Percentiles rank a stretch among this genome's conserved stretches.
Conservation (phyloP, 2,888 invertebrate genomes). For the Melipona beecheii region DNA sequence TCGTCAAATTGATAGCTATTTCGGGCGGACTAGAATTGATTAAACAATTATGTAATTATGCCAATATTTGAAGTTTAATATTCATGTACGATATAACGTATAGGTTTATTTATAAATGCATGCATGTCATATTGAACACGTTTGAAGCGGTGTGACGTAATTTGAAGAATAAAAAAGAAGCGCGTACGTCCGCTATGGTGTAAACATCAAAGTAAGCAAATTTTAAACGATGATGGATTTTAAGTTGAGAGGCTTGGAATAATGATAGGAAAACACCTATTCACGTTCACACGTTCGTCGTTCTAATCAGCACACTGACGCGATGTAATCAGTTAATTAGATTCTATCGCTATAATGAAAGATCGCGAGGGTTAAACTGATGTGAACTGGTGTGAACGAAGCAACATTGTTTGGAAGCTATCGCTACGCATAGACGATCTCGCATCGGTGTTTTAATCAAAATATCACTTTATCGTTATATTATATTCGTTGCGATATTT, state of each 20-base stretch:
- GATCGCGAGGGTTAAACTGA: constrained; percentile 19
- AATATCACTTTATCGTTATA: not conserved
- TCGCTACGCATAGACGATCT: not conserved
- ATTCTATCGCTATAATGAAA: not conserved
- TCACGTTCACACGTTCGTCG: not conserved
- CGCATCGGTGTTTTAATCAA: not conserved
- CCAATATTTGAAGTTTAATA: not conserved
- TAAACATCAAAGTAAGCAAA: too few relatives aligned
- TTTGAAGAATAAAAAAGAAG: too few relatives aligned
- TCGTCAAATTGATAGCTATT: not conserved
- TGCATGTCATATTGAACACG: too few relatives aligned
- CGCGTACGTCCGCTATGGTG: too few relatives aligned
- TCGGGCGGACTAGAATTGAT: not conserved
- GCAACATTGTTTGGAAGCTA: constrained; percentile 7
- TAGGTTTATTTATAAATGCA: too few relatives aligned
- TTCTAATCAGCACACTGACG: not conserved
- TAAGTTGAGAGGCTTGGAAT: not conserved
- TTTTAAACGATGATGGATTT: too few relatives aligned
- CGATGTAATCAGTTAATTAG: constrained; percentile 10
- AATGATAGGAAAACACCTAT: not conserved
- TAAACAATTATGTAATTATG: not conserved
- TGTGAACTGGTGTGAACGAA: not conserved
- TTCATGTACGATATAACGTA: too few relatives aligned
- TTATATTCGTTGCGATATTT: too few relatives aligned
- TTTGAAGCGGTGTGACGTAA: too few relatives aligned